Base-by-base conservation (phyloP, 2,113 vertebrate genomes). In the Ochotona curzoniae region DNA sequence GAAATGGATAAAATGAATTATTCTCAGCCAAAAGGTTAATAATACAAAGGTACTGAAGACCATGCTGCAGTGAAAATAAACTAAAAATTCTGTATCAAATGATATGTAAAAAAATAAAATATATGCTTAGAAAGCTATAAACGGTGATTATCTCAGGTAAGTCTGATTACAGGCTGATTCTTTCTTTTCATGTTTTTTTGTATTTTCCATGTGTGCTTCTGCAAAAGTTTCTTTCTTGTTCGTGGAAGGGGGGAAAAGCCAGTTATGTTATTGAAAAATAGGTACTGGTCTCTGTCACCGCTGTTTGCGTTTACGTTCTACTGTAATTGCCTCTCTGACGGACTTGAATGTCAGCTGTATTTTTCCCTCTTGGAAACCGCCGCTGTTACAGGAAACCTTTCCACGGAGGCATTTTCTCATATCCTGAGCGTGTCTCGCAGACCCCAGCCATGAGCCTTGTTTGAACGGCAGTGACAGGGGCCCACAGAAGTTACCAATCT, bases 21-120 rank as follows among this genome's bases (percentile, higher is more conserved):
- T 64, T 8, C 32, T 13, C 10, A 74, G 44, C 11, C 23, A 12
- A 57, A 93, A 84, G 13, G 70, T 26, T 71, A 90, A 75, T 64
- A 71, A 20, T 64, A 73, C n/a, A 63, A 90, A 38, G 25, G 69
- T 25, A 89, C 82, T 63, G 67, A 93, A 93, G 70, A 32, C 81
- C 8, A 71, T 61, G 25, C 28, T 89, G 8, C 32, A 54, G 26
- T 86, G 38, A 82, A 70, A 82, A 69, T 82, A 75, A 66, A 95
- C 32, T 91, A 91, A 89, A 64, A 66, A 44, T 5, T 60, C 26
- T 76, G 20, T 76, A 73, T 44, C 80, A 75, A 30, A 54, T 69
- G 13, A 84, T 51, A 85, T 14, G 81, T 47, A 35, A 60, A 67
- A 76, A 82, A 20, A 44, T 44, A 44, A 4, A 44, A 18, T 70